phyloP scores from a whole-genome alignment of 2,113 vertebrate species.

The Phocoena sinus region DNA sequence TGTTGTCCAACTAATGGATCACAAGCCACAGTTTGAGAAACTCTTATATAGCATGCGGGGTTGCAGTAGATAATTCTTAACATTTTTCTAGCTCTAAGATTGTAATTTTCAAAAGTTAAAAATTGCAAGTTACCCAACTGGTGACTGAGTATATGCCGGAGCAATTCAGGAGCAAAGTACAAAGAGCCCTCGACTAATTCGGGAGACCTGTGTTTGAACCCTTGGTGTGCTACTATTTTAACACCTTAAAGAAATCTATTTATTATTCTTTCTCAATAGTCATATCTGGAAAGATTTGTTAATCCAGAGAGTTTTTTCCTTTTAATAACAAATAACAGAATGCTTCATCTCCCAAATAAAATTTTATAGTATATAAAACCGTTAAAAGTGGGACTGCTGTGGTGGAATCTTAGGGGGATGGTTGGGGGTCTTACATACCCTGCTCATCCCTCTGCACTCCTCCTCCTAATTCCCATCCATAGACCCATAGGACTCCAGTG shows the following conservation, averaged over 20 bases:
- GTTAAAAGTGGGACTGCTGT: not conserved
- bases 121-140: not conserved
- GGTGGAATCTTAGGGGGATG: not conserved
- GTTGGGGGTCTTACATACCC: not conserved
- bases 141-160: not conserved
- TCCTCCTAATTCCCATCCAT: not conserved
- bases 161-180: not conserved
- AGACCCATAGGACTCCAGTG: not conserved
- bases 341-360: not conserved
- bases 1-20: not conserved
- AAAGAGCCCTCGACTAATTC: not conserved
- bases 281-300: not conserved
- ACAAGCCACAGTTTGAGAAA: not conserved
- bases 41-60: not conserved
- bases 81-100: conserved; percentile 23
- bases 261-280: not conserved
- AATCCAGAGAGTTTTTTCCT: not conserved
- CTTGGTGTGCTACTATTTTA: not conserved
- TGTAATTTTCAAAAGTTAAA: conserved; percentile 25
- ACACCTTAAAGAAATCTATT: not conserved
- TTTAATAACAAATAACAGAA: not conserved
- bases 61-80: conserved; percentile 6
- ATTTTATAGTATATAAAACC: not conserved
- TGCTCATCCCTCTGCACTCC: not conserved
- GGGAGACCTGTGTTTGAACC: not conserved